These are phyloP conservation scores for Anguilla anguilla DNA, from an alignment of 2,797 vertebrate genomes.

Conservation along the genomic window DNA sequence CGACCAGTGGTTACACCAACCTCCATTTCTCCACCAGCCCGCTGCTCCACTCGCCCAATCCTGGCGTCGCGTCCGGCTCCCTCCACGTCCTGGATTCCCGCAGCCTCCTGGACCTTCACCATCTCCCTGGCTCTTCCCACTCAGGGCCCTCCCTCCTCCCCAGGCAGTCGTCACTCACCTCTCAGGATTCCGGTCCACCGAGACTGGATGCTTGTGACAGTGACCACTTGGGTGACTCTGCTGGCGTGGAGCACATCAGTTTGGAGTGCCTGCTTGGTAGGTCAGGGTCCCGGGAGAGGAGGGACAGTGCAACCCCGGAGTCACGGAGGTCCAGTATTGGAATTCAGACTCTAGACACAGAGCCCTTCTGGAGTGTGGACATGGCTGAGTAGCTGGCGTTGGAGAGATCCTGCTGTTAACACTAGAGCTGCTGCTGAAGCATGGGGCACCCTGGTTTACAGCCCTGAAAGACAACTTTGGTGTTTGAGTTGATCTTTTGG, in stretches of 20 bases:
- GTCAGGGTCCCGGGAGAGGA: conserved; percentile 63
- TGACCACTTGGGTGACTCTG: conserved; percentile 52
- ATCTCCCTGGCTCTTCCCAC: conserved; percentile 40
- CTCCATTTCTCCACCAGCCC: conserved; percentile 48
- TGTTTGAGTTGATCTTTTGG: conserved; percentile 57
- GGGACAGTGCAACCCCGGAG: conserved; percentile 66
- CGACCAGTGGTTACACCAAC: conserved; percentile 47
- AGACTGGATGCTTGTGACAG: conserved; percentile 42
- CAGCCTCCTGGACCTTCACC: conserved; percentile 53
- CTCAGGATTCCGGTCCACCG: conserved; percentile 54
- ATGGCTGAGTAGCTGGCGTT: conserved; percentile 63
- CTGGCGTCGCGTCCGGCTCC: conserved; percentile 36
- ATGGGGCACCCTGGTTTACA: not conserved
- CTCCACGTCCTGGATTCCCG: conserved; percentile 53
- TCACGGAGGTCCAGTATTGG: conserved; percentile 68
- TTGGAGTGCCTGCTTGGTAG: conserved; percentile 71
- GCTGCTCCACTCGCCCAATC: conserved; percentile 37
- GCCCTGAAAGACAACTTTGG: conserved; percentile 46
- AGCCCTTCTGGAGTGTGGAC: conserved; percentile 75
- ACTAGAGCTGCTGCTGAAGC: not conserved
- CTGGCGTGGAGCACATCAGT: conserved; percentile 65
- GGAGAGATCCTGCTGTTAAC: conserved; percentile 14
- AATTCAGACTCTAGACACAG: conserved; percentile 70
- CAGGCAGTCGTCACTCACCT: conserved; percentile 45
- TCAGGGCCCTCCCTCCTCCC: conserved; percentile 45